Base-by-base conservation (phyloP, 2,797 vertebrate species). In the Platalea minor region DNA sequence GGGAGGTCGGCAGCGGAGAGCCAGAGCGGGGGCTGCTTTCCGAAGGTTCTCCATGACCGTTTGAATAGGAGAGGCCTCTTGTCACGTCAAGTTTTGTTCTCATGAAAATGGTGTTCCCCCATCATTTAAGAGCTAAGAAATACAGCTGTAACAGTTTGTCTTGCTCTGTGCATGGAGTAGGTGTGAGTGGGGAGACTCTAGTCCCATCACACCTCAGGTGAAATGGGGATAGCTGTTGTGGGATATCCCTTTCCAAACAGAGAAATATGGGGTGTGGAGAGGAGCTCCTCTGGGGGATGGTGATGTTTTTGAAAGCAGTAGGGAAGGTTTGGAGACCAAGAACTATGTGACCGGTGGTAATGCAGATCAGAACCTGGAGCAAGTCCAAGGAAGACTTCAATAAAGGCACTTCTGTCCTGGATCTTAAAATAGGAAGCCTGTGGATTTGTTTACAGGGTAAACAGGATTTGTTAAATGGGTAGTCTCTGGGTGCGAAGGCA, bases 321-420 rank as follows among this genome's bases (percentile, higher is more conserved):
- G n/a, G 37, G n/a, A 56, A 79, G 74, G 26, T 87, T 64, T 78
- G 69, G 68, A 64, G 70, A 46, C 33, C 13, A 10, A 50, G 33
- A 61, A 13, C 67, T 86, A 0, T 72, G 41, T 73, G 63, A 53
- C 31, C 16, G 21, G 57, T 43, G 74, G 57, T 89, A 75, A 93
- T 93, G 89, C 63, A 75, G 89, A 89, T 93, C 61, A 73, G 82
- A 89, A 75, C 20, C 39, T 95, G 89, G 93, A 94, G 51, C 20
- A 48, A 72, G 72, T 85, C 92, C 76, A 91, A 91, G 85, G 82
- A 95, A 89, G 81, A 94, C 46, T 89, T 93, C 72, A 75, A 46
- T 94, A 92, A 96, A 94, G 77, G 61, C 60, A 95, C 88, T 88
- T 95, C 94, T 94, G 86, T 89, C 75, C 84, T 83, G 37, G 10